Evolutionary conservation across 2,113 vertebrate species (phyloP), one percentile per base, ranked within the genome.

Genomic region (Tetrax tetrax): DNA sequence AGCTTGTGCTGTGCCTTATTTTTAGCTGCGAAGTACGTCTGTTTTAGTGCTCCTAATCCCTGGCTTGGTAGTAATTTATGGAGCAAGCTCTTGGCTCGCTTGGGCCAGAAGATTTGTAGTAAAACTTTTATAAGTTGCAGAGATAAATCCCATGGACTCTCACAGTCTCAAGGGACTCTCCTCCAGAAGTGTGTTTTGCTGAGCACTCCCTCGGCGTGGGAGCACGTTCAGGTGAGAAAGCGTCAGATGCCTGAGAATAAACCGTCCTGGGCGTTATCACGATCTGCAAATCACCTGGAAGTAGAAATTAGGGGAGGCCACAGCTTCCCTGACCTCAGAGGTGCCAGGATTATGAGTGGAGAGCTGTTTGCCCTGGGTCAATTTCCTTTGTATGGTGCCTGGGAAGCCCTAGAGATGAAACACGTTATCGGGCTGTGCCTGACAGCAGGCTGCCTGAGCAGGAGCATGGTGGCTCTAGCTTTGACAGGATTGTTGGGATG

Each of bases 11-110:
- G 83, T 96, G 93, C 80, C 94, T 97, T 96, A 96, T 96, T 95
- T 97, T 96, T 95, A 97, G 95, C 94, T 60, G 89, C 1, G 0
- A 96, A 97, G 95, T 96, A 94, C 7, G 94, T 97, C 95, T 96
- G 94, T 82, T 97, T 97, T 96, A 97, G 94, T 96, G 94, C 91
- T 97, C 93, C 93, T 97, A 97, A 97, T 97, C 95, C 95, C 96
- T 76, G 69, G 83, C 94, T 97, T 92, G 91, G 89, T 96, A 82
- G 95, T 96, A 97, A 97, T 97, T 96, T 96, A 97, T 97, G 57
- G 83, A 97, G 91, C 69, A 82, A 95, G 74, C 69, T 94, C 69
- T 97, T 92, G 87, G 93, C 91, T 95, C 2, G 0, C 89, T 95
- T 84, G 65, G 89, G 69, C 89, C 89, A 93, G 77, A 89, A 96